Evolutionary conservation across 2,797 vertebrate species (phyloP).

Genomic region (Spinus pinus): DNA sequence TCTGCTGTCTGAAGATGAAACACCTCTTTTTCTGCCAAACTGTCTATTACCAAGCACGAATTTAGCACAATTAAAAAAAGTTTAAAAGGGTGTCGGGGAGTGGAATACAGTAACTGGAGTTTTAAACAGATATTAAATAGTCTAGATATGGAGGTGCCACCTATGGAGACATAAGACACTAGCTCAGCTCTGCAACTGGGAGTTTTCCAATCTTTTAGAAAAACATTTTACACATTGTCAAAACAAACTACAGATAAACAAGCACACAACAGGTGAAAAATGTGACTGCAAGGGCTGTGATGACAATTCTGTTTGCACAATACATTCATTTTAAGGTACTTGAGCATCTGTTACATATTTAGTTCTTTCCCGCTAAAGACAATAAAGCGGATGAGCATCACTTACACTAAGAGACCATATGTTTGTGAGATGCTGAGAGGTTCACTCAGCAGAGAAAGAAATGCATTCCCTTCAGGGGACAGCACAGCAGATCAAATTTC

Average conservation of each 20-base stretch:
- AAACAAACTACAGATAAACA: slow-evolving; percentile 25
- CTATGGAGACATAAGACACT: background rate
- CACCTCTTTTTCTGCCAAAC: background rate
- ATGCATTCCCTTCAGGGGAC: background rate
- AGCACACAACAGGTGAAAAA: slow-evolving; percentile 36
- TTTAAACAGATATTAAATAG: background rate
- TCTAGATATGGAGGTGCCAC: background rate
- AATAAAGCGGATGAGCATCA: slow-evolving; percentile 19
- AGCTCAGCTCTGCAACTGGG: background rate
- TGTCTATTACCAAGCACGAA: background rate
- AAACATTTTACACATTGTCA: background rate
- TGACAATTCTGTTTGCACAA: slow-evolving; percentile 41
- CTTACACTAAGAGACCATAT: slow-evolving; percentile 7
- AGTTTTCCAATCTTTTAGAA: slow-evolving; percentile 1
- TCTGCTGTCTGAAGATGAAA: background rate
- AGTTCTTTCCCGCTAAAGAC: slow-evolving; percentile 16
- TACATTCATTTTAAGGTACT: slow-evolving; percentile 18
- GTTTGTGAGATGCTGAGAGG: background rate
- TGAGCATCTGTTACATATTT: slow-evolving; percentile 36
- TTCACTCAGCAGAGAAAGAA: background rate
- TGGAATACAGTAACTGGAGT: background rate
- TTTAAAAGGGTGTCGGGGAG: rapidly evolving
- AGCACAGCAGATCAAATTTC: background rate
- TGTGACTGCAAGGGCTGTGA: background rate
- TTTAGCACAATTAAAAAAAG: background rate